Base-by-base conservation (phyloP, 2,888 invertebrate species). In the Laothoe populi region DNA sequence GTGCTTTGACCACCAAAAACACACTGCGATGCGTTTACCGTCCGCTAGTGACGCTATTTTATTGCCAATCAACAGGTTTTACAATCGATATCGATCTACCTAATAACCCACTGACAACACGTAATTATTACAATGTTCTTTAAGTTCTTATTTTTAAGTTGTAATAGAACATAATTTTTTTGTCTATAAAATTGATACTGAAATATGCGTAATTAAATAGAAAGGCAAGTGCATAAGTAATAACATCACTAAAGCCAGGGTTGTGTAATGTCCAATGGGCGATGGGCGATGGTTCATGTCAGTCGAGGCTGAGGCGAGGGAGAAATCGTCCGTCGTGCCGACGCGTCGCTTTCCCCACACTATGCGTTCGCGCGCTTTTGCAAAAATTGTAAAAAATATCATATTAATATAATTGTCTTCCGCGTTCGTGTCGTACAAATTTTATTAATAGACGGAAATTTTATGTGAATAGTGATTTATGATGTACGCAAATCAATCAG, bases 291-390 rank as follows among this genome's bases (percentile, higher is more conserved):
- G 72, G 44, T 19, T 44, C 8, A 44, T 67, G 79, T 75, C 87
- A 89, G 87, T 88, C 82, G 81, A 77, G 79, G 74, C 74, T 77
- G 77, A 78, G 81, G 75, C 74, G 77, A 69, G 79, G 74, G 90
- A 81, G 90, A 89, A 89, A 89, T 87, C 90, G 82, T 78, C 79
- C 81, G 85, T 67, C 70, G 64, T 68, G 69, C 70, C 73, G 70
- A 64, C 75, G 74, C 90, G 70, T 64, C 75, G 74, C 90, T 89
- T 90, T 90, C 90, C 87, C 89, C 81, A 71, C 87, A 83, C 87
- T 86, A 84, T 35, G 23, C 35, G 61, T 58, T 42, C 61, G 66
- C 66, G 73, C 70, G 72, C 64, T 65, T 71, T 70, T 62, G 62
- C 68, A 69, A 70, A 72, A 70, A 66, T 49, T 31, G 45, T 61